These are phyloP conservation scores for Petrocephalus schoutedeni DNA, from an alignment of 2,797 vertebrate species.

Conservation along the genomic window DNA sequence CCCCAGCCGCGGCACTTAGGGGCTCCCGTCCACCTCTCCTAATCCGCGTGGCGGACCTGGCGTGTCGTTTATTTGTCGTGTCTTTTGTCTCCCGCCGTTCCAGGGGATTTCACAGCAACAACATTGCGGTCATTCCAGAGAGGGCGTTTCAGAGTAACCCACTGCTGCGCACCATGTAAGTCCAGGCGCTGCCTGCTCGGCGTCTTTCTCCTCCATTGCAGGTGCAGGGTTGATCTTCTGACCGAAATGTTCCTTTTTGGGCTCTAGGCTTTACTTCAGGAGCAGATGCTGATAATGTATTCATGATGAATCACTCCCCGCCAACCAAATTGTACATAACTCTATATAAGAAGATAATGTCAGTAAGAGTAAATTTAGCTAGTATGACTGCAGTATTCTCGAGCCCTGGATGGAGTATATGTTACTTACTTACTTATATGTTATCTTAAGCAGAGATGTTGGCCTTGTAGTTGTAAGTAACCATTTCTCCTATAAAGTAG, in stretches of 20 bases:
- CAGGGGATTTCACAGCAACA: constrained; percentile 96
- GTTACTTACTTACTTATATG: no score
- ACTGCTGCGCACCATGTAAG: constrained; percentile 89
- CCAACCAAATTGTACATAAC: background rate
- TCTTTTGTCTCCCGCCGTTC: constrained; percentile 23
- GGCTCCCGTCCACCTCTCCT: background rate
- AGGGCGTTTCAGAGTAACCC: constrained; percentile 89
- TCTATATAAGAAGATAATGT: background rate
- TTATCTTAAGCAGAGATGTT: background rate
- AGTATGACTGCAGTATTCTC: background rate
- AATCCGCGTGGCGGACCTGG: background rate
- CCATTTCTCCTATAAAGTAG: background rate
- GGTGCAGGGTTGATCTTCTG: background rate
- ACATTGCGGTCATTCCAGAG: constrained; percentile 88
- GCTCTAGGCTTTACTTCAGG: background rate
- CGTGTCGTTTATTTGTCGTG: background rate
- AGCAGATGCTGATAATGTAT: background rate
- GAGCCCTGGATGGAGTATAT: background rate
- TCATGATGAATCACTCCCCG: background rate
- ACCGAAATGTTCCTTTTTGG: background rate
- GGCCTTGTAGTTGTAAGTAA: background rate
- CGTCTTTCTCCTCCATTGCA: background rate
- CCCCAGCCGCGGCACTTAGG: background rate
- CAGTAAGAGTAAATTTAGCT: background rate
- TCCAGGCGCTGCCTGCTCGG: constrained; percentile 21